phyloP scores from a whole-genome alignment of 2,797 vertebrate genomes.

The Mus minutoides region DNA sequence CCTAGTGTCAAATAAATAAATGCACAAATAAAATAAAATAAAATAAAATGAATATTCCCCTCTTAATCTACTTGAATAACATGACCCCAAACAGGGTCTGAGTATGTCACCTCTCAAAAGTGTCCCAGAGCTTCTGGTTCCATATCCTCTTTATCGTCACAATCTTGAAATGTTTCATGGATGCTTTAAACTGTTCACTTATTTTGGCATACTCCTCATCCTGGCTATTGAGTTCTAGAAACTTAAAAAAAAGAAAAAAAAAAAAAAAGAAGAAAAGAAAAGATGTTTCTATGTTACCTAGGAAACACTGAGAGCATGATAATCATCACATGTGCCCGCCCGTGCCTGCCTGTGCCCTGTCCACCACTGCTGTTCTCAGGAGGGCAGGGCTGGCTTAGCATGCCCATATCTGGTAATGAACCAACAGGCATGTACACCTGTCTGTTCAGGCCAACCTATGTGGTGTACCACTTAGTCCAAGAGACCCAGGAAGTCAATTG shows the following conservation, averaged over 20 bases:
- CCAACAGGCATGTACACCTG: background rate
- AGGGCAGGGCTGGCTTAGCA: background rate
- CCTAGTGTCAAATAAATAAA: background rate
- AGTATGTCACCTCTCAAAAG: constrained; percentile 90
- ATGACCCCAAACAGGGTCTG: background rate
- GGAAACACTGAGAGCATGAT: background rate
- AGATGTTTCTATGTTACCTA: constrained; percentile 11
- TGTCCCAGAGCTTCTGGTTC: constrained; percentile 92
- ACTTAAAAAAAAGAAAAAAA: constrained; percentile 85
- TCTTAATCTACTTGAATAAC: background rate
- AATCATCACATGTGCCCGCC: background rate
- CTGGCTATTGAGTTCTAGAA: constrained; percentile 68
- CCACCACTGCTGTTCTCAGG: background rate
- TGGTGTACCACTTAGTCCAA: background rate
- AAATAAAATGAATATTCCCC: background rate
- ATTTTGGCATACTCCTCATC: constrained; percentile 86
- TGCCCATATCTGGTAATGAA: background rate
- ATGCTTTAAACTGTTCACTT: constrained; percentile 87
- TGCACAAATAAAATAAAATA: background rate
- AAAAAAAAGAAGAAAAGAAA: too few species aligned
- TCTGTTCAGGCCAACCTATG: background rate
- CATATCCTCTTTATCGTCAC: constrained; percentile 90
- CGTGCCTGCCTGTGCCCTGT: background rate
- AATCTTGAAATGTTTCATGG: constrained; percentile 89
- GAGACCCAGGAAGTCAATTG: background rate